A percentile compares a stretch with the other conserved stretches of the same genome.
These are phyloP conservation scores for Siniperca knerii DNA, from an alignment of 2,113 vertebrate species.

Conservation along the genomic window DNA sequence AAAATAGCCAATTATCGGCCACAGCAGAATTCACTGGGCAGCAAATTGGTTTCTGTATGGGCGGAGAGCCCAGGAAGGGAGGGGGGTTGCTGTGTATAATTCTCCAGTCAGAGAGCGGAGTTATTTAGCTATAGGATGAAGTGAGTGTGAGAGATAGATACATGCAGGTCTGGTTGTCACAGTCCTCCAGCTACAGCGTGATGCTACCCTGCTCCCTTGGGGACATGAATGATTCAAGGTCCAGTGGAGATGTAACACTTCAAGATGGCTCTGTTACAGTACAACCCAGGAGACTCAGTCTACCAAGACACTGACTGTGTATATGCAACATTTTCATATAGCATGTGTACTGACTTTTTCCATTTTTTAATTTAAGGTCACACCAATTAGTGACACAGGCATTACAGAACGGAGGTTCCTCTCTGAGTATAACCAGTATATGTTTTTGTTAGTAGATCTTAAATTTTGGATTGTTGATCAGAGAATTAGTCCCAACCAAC, in stretches of 20 bases:
- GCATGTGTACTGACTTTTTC: neutral
- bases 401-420: neutral
- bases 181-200: conserved; percentile 13
- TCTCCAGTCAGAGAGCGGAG: conserved; percentile 37
- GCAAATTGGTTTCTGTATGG: conserved; percentile 81
- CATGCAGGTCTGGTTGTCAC: conserved; percentile 35
- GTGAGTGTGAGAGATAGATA: conserved; percentile 37
- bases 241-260: conserved; percentile 40
- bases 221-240: conserved; percentile 21
- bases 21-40: conserved; percentile 74
- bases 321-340: neutral
- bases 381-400: neutral
- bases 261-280: conserved; percentile 40
- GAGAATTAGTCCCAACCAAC: neutral
- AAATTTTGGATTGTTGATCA: neutral
- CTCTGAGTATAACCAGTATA: neutral
- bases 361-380: neutral
- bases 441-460: neutral
- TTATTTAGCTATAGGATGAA: conserved; percentile 45
- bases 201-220: conserved; percentile 22
- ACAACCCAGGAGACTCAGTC: neutral
- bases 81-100: conserved; percentile 25
- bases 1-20: conserved; percentile 83
- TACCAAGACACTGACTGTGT: neutral
- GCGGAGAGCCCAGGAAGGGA: conserved; percentile 47